Base-by-base conservation (phyloP, 2,888 invertebrate species). In the Griposia aprilina region DNA sequence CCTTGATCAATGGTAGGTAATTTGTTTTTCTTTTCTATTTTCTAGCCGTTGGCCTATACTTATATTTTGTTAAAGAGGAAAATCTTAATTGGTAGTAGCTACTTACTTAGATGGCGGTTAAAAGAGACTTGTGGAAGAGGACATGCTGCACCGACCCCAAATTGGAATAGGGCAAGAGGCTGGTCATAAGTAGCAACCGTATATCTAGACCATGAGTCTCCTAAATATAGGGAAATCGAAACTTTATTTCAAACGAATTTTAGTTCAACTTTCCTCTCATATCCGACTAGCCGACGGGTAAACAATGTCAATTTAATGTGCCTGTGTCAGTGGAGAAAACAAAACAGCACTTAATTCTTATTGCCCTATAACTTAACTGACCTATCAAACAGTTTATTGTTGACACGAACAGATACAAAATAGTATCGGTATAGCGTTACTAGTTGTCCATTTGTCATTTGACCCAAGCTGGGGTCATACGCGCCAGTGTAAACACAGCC, bases 401-500 rank as follows among this genome's bases (percentile, higher is more conserved):
- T 82, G 85, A 82, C 74, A 66, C 30, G 50, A 60, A 65, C 65
- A 80, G 76, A 85, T 85, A 81, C 68, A 75, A 67, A 82, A 75
- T 67, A 82, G 69, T 76, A 67, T 78, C 86, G 17, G 76, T 82
- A 80, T 85, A 74, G 45, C 79, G 41, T 84, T 83, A 84, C 88
- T 78, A 76, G 84, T 83, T 87, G 85, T 88, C 90, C 90, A 88
- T 90, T 86, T 88, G 90, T 89, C 85, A 89, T 78, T 79, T 90
- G 90, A 90, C 89, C 89, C 87, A 45, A 71, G 72, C 68, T 72
- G 66, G 88, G 90, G 89, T 89, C 87, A 77, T 81, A 86, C 77
- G 78, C 80, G 77, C 41, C 59, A 81, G 74, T 89, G 87, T 86
- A 84, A 84, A 88, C 84, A 87, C 87, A 88, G 88, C 84, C 88